Base-by-base conservation (phyloP, 2,113 vertebrate species). In the Patagioenas fasciata region DNA sequence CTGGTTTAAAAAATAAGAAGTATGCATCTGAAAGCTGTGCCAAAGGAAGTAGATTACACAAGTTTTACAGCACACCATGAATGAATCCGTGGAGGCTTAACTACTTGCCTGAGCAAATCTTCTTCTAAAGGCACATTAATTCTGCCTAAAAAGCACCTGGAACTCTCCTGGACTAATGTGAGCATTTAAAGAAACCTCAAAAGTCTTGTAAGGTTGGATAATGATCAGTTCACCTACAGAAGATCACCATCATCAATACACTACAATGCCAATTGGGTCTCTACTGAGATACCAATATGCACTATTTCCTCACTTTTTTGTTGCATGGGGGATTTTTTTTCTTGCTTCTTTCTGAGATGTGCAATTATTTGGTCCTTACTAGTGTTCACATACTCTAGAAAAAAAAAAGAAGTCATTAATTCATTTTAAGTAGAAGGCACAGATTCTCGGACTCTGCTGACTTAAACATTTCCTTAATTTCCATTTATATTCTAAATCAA, bases 11-110 rank as follows among this genome's bases (percentile, higher is more conserved):
- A 93, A 91, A 24, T 15, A 85, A 48, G 14, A 74, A 88, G 38
- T 4, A 62, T 11, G 23, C 24, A 58, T 57, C 54, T 47, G 58
- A 83, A 92, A 86, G 18, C 9, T 1, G 1, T 42, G 69, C 77
- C 88, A 91, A 93, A 88, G 67, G 40, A 96, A 83, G 40, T 6
- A 80, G 38, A 88, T 94, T 67, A 78, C 77, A 71, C 40, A 83
- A 94, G 67, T 51, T 71, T 47, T 75, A 64, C 44, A 82, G 79
- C 32, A 93, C 71, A 80, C 28, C n/a, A 80, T 65, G 57, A 94
- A 91, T 85, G 78, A 89, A 89, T 79, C 69, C 44, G 28, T 3
- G 28, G 34, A 93, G 51, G 47, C 42, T 85, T 50, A 75, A 61
- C 67, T 62, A 78, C 69, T 83, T 79, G 69, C 32, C 69, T 56